Base-by-base conservation (phyloP, 2,113 vertebrate species). In the Entelurus aequoreus region DNA sequence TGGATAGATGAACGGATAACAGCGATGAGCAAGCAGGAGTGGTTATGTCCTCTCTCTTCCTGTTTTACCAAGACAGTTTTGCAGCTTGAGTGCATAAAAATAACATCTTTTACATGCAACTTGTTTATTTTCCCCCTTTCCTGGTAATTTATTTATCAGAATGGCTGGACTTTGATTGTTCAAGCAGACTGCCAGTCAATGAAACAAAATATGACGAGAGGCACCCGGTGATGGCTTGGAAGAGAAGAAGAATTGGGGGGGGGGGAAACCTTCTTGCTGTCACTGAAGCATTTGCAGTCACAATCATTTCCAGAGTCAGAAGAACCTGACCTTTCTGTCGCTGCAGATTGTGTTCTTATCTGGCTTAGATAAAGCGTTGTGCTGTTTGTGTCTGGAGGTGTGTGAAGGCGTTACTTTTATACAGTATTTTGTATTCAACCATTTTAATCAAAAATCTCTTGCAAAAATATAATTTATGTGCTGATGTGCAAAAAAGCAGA, bases 121-220 rank as follows among this genome's bases (percentile, higher is more conserved):
- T 46, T 68, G 59, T 16, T 66, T 56, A 42, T 62, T 21, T 49
- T 16, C 15, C 38, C 16, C 28, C 28, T 3, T 5, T 35, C 15
- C 36, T 13, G 52, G 15, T 63, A 61, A 71, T 73, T 76, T 63
- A 55, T 76, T 52, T 42, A 62, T 79, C 79, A 78, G 69, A 71
- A 16, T 53, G 58, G 63, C 66, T 55, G 7, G 48, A 56, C 54
- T 56, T 44, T 16, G 38, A 42, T 44, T 6, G 37, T 56, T 56
- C 38, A 42, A n/a, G 5, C n/a, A 6, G 38, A 16, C n/a, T 16
- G 54, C 36, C 37, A 56, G 57, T 72, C 61, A 72, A 56, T 54
- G 37, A 60, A 68, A 62, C 36, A 60, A 75, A 74, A 46, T 56
- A 48, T 60, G 60, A 69, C 14, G 40, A 54, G 36, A 63, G 53